Conservation (phyloP, 2,113 vertebrate species). For the Elachura formosa region DNA sequence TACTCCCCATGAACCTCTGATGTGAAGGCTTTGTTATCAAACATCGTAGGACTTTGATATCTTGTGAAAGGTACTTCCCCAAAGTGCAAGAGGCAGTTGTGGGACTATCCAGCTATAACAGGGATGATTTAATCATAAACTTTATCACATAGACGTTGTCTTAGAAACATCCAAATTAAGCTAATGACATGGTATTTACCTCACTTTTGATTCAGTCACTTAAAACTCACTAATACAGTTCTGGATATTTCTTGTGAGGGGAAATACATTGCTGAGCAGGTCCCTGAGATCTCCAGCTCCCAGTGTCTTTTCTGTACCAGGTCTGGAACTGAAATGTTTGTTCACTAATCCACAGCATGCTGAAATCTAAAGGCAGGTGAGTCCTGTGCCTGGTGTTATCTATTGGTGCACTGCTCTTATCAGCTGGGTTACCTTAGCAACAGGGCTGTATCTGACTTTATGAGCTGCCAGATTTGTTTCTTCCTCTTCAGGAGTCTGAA, state of each 20-base stretch:
- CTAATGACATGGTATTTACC: neutral
- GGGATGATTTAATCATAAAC: neutral
- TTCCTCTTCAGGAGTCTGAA: neutral
- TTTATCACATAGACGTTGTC: neutral
- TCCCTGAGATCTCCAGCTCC: neutral
- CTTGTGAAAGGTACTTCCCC: neutral
- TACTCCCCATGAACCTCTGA: neutral
- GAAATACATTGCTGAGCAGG: neutral
- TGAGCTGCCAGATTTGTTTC: neutral
- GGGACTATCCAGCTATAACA: neutral
- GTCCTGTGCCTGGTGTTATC: neutral
- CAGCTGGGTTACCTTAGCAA: conserved; percentile 27
- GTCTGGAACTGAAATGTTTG: neutral
- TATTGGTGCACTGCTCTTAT: neutral
- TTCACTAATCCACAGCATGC: neutral
- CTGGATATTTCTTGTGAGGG: neutral
- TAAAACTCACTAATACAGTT: neutral
- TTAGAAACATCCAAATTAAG: neutral
- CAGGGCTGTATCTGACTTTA: neutral
- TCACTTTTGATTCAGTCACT: neutral
- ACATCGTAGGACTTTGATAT: neutral
- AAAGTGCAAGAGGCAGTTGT: neutral
- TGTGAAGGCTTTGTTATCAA: neutral
- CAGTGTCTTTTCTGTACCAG: neutral
- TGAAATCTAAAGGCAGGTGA: neutral